Conservation (phyloP, 1,140 invertebrate genomes). For the Mamestra configurata region DNA sequence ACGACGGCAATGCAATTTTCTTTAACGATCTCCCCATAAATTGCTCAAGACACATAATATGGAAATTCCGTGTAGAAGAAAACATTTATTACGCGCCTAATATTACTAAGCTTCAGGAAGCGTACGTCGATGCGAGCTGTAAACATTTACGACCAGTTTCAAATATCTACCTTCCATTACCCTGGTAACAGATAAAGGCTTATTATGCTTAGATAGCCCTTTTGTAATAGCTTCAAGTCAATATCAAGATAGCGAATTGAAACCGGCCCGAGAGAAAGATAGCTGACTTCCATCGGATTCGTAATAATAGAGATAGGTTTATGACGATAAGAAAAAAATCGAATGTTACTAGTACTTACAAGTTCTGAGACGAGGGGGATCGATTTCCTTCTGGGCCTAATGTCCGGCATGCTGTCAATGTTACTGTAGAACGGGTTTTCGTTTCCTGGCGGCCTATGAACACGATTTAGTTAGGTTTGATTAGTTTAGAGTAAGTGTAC, state of each 20-base stretch:
- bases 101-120: constrained; percentile 86
- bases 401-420: constrained; percentile 99
- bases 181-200: constrained; percentile 49
- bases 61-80: constrained; percentile 82
- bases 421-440: constrained; percentile 99
- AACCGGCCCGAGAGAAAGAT: constrained; percentile 78
- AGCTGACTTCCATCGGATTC: constrained; percentile 72
- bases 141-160: constrained; percentile 84
- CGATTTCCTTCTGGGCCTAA: constrained; percentile 98
- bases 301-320: constrained; percentile 60
- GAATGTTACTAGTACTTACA: constrained; percentile 92
- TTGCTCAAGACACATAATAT: constrained; percentile 73
- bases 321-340: constrained; percentile 51
- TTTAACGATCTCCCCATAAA: constrained; percentile 64
- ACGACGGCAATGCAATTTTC: constrained; percentile 17
- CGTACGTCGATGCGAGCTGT: constrained; percentile 83
- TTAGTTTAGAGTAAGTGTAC: neutral
- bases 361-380: constrained; percentile 99
- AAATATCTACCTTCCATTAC: constrained; percentile 76
- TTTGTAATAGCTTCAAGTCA: constrained; percentile 54
- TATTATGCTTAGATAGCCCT: constrained; percentile 40
- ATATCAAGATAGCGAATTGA: constrained; percentile 76
- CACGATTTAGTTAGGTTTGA: neutral
- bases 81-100: constrained; percentile 88
- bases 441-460: constrained; percentile 91